Evolutionary conservation across 2,797 vertebrate species (phyloP).

Genomic region (Parauchenoglanis ngamensis): DNA sequence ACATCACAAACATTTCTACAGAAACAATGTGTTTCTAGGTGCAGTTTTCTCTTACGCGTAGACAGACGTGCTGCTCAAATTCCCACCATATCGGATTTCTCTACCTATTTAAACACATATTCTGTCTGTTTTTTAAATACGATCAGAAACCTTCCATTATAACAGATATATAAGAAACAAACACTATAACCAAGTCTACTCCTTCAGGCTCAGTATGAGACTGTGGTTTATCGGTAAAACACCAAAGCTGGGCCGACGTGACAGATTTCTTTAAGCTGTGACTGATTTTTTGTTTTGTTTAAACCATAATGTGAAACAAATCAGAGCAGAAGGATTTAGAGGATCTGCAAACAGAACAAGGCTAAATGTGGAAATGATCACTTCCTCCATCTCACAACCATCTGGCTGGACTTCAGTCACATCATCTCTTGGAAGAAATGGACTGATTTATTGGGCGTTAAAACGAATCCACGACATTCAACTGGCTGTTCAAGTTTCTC

Average conservation of each 20-base stretch:
- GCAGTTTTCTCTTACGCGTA: not conserved
- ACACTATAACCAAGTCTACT: not conserved
- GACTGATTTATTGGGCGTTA: not conserved
- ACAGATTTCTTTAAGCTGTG: not conserved
- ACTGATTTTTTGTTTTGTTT: not conserved
- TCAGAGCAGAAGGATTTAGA: not conserved
- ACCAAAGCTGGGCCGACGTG: not conserved
- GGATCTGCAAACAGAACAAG: not conserved
- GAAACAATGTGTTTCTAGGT: not conserved
- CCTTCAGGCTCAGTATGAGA: not conserved
- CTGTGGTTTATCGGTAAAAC: not conserved
- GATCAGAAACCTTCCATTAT: not conserved
- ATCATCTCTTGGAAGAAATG: not conserved
- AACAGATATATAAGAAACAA: not conserved
- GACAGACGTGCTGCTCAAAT: not conserved
- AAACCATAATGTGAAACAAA: not conserved
- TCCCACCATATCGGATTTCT: not conserved
- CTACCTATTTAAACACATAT: not conserved
- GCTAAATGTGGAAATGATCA: not conserved
- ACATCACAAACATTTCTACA: not conserved
- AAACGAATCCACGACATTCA: not conserved
- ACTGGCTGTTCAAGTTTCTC: not conserved
- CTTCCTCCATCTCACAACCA: not conserved
- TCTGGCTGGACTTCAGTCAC: not conserved
- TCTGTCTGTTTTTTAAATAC: not conserved